Evolutionary conservation across 2,113 vertebrate species (phyloP).

Genomic region (Rynchops niger): DNA sequence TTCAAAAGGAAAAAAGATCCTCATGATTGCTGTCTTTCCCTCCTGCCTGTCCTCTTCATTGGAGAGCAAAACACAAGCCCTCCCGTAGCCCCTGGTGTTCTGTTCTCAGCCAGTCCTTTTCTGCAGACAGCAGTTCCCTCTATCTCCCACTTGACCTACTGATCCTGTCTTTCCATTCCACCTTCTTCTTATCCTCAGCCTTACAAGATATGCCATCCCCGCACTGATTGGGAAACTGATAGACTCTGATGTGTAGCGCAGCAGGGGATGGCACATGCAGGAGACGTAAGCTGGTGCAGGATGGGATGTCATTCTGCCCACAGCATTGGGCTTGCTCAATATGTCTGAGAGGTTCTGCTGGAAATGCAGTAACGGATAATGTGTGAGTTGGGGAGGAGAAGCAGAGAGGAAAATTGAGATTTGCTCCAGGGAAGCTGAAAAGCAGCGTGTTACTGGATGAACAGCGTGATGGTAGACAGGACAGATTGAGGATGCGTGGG

Average conservation of each 20-base stretch:
- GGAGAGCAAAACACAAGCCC: not conserved
- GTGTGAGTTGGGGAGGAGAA: not conserved
- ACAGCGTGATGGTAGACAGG: not conserved
- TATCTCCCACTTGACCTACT: not conserved
- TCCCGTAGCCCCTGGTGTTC: not conserved
- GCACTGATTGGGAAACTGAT: not conserved
- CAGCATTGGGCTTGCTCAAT: not conserved
- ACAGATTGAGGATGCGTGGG: not conserved
- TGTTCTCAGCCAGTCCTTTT: not conserved
- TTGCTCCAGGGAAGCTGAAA: not conserved
- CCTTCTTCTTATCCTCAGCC: not conserved
- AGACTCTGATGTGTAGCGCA: accelerated
- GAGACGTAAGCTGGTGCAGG: not conserved
- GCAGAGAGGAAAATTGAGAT: not conserved
- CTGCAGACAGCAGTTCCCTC: not conserved
- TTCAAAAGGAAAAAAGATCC: not conserved
- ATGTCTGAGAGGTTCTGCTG: not conserved
- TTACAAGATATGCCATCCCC: not conserved
- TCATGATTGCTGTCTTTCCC: not conserved
- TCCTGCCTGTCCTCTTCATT: not conserved
- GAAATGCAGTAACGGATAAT: not conserved
- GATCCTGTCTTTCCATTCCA: not conserved
- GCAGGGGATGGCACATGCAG: not conserved
- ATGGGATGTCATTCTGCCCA: not conserved
- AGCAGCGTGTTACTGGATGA: not conserved